Conservation (phyloP, 2,797 vertebrate species). For the Anisognathus igniventris region DNA sequence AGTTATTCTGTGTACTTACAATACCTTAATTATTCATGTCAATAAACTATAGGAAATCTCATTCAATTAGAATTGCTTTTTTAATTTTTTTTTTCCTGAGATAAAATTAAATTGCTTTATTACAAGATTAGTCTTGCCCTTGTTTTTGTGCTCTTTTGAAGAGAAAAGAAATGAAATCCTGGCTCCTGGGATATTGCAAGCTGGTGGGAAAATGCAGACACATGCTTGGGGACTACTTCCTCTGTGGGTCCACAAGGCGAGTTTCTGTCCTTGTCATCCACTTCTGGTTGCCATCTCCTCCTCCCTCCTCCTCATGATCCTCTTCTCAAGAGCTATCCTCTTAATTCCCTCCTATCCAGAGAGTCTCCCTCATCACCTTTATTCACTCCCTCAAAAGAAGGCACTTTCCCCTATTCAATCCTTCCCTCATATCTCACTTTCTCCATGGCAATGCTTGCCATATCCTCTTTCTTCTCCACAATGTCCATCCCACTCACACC, state of each 20-base stretch:
- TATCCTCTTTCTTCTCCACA: background rate
- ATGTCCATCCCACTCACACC: background rate
- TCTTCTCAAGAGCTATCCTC: background rate
- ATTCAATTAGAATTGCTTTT: background rate
- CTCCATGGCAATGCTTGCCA: background rate
- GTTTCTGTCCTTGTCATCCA: background rate
- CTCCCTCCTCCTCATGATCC: background rate
- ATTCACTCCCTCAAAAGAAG: background rate
- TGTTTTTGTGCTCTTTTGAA: background rate
- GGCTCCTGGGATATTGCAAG: background rate
- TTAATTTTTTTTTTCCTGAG: background rate
- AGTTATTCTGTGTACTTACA: background rate
- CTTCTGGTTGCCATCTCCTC: background rate
- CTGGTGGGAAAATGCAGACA: background rate
- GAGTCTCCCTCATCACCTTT: background rate
- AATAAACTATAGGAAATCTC: slow-evolving; percentile 19
- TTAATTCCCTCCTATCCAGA: background rate
- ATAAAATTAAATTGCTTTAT: slow-evolving; percentile 25
- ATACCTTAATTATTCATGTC: background rate
- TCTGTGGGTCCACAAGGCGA: background rate
- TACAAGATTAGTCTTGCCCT: background rate
- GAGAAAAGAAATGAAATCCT: background rate
- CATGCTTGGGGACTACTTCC: accelerated
- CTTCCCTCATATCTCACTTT: background rate
- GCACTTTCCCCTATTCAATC: background rate